These are phyloP conservation scores for Porites evermanni DNA, from an alignment of 92 coral and sea anemone species.

Conservation along the genomic window DNA sequence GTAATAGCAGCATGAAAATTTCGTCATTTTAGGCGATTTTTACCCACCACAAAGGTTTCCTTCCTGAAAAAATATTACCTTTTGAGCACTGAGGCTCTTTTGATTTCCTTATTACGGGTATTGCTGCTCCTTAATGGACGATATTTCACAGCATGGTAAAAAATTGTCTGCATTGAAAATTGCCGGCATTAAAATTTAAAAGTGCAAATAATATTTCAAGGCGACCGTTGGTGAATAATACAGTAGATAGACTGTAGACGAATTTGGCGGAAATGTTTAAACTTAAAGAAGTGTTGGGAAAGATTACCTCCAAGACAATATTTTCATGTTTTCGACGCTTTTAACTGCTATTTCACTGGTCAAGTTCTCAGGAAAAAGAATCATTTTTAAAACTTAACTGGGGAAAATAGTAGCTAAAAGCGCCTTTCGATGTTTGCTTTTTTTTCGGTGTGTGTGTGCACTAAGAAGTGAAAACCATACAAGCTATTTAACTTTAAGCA, in stretches of 20 bases:
- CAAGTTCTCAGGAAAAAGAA: neutral
- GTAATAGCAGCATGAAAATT: neutral
- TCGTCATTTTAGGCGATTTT: neutral
- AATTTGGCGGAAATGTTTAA: neutral
- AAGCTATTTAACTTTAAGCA: too few relatives aligned
- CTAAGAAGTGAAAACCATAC: too few relatives aligned
- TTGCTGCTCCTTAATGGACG: slow-evolving; percentile 9
- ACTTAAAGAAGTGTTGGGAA: neutral
- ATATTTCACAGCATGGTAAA: slow-evolving; percentile 20
- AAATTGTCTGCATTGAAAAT: neutral
- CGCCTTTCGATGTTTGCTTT: too few relatives aligned
- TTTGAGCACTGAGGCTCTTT: neutral
- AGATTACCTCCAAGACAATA: neutral
- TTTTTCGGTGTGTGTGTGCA: neutral
- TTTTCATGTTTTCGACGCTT: neutral
- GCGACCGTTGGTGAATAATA: neutral
- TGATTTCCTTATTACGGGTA: slow-evolving; percentile 26
- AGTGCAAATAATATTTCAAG: neutral
- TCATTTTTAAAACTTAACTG: neutral
- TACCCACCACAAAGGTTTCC: slow-evolving; percentile 23
- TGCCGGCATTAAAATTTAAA: neutral
- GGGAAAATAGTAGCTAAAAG: neutral
- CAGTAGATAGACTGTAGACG: neutral
- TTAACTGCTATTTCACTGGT: neutral
- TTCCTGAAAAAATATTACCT: slow-evolving; percentile 11